Conservation (phyloP, 2,113 vertebrate species). For the Barnardius zonarius region DNA sequence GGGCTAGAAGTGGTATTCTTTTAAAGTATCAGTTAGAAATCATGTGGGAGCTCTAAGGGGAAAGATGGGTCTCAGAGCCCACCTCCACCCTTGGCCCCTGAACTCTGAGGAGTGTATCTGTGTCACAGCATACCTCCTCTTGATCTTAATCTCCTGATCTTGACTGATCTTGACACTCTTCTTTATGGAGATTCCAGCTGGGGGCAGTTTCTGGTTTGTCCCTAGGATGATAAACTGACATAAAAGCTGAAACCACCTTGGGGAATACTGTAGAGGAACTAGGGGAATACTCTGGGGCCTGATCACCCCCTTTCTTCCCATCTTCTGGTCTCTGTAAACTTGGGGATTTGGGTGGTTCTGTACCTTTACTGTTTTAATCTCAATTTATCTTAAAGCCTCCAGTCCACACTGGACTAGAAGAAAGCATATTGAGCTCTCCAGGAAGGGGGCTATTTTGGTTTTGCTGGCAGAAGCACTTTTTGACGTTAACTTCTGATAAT, state of each 20-base stretch:
- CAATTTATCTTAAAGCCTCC: neutral
- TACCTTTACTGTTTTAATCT: neutral
- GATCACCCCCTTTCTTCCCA: neutral
- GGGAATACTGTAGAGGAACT: neutral
- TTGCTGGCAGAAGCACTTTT: neutral
- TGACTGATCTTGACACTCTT: neutral
- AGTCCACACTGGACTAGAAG: neutral
- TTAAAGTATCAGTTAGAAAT: neutral
- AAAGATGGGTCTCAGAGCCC: neutral
- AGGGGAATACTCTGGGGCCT: neutral
- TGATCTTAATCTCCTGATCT: neutral
- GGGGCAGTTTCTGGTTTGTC: neutral
- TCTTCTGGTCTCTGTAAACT: neutral
- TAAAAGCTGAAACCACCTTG: neutral
- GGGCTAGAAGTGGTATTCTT: neutral
- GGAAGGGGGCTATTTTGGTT: neutral
- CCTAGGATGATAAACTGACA: neutral
- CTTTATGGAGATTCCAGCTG: neutral
- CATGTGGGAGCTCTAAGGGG: fast-evolving
- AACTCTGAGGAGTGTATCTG: neutral
- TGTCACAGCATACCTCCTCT: neutral
- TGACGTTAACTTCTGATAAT: neutral
- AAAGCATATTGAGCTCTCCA: neutral
- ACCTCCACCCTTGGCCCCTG: neutral
- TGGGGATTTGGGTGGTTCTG: neutral